These are phyloP conservation scores for Pitta sordida DNA, from an alignment of 2,113 vertebrate species.

Conservation along the genomic window DNA sequence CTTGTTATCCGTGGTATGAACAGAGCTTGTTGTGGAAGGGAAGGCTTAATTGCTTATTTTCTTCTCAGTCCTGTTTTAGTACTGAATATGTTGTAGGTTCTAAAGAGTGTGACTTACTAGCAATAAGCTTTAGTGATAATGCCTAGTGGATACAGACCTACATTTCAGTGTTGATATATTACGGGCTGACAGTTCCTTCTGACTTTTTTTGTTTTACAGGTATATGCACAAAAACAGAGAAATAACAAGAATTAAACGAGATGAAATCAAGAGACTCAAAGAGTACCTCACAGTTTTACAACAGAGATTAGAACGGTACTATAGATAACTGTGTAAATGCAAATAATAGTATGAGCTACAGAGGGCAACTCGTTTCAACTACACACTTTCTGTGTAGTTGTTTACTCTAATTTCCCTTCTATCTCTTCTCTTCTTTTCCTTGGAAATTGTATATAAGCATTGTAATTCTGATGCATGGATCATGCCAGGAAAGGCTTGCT, in stretches of 20 bases:
- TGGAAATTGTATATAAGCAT: neutral
- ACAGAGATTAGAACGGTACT: slow-evolving; percentile 94
- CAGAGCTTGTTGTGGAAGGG: neutral
- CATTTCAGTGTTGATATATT: neutral
- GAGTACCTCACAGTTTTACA: slow-evolving; percentile 95
- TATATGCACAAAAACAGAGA: slow-evolving; percentile 98
- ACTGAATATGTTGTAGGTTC: neutral
- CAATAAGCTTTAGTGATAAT: neutral
- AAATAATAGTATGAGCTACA: neutral
- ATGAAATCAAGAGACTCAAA: slow-evolving; percentile 96
- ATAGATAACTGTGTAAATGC: neutral
- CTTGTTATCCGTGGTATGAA: neutral
- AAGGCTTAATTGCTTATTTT: neutral
- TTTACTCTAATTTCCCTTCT: neutral
- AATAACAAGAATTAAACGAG: slow-evolving; percentile 93
- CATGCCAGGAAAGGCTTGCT: neutral
- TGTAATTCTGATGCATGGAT: neutral
- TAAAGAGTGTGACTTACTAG: neutral
- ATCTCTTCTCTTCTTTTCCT: neutral
- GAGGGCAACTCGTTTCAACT: neutral
- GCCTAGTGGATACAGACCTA: neutral
- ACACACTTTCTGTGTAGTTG: neutral
- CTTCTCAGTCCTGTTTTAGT: neutral
- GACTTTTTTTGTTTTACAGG: slow-evolving; percentile 67
- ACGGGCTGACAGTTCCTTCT: neutral